Evolutionary conservation across 2,797 vertebrate genomes (phyloP).

Genomic region (Eidolon dupreanum): DNA sequence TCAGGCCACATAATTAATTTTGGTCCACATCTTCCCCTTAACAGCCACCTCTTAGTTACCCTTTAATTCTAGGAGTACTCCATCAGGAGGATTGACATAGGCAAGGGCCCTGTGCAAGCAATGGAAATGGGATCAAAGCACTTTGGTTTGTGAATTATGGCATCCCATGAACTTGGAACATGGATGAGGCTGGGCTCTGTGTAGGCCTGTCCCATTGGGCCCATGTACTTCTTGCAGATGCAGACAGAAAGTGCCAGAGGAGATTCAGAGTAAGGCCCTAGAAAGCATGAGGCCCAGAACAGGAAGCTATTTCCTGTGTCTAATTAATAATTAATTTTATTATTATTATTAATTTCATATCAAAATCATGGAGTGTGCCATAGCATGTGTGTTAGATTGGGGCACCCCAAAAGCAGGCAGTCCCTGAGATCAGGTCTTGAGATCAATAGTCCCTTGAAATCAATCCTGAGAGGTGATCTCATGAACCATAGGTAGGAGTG

Average conservation of each 20-base stretch:
- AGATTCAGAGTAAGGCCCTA: not conserved
- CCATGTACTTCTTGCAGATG: not conserved
- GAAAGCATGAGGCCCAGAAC: not conserved
- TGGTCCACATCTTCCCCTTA: not conserved
- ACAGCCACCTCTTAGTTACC: not conserved
- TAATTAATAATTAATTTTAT: not conserved
- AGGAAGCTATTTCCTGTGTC: not conserved
- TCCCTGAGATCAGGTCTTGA: not conserved
- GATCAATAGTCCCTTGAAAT: not conserved
- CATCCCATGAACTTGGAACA: not conserved
- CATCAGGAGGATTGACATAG: not conserved
- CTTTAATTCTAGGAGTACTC: not conserved
- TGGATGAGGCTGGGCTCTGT: not conserved
- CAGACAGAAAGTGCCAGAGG: not conserved
- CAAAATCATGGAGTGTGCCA: too few species aligned
- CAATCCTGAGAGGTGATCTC: not conserved
- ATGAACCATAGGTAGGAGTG: not conserved
- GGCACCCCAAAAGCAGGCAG: not conserved
- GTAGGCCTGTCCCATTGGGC: not conserved
- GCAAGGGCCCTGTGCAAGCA: not conserved
- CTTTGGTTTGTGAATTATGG: not conserved
- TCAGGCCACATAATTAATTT: not conserved
- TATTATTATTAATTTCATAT: too few species aligned
- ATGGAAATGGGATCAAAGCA: not conserved
- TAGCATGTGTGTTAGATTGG: not conserved